Base-by-base conservation (phyloP, 2,113 vertebrate genomes). In the Trinectes maculatus region DNA sequence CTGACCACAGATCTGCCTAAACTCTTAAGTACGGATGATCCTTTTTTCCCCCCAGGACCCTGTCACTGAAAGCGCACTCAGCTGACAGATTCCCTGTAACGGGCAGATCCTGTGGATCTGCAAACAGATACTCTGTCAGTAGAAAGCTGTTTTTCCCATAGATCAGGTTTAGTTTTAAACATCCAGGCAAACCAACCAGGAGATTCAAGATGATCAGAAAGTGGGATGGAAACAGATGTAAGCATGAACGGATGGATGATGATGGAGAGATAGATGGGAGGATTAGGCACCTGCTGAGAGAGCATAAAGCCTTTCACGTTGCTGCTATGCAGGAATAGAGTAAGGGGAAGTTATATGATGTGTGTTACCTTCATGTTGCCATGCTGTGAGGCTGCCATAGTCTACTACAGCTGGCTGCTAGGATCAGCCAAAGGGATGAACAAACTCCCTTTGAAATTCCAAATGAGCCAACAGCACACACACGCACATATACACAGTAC, bases 31-130 rank as follows among this genome's bases (percentile, higher is more conserved):
- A 63, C 56, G 59, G 75, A 81, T 83, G 75, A 80, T 81, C 61
- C 66, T 74, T 76, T 47, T 34, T 34, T 44, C 12, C 22, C 22
- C 19, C 11, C 52, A 80, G 70, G n/a, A 69, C 33, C 57, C 66
- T 63, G 71, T 79, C 84, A 77, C 58, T 80, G 59, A 74, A 43
- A 83, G 63, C 60, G 51, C 71, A 73, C 59, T 73, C 64, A 28
- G 76, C 67, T 75, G 74, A 76, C 73, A 88, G 83, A 89, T 82
- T 85, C 49, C 46, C 74, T 71, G 87, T 70, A n/a, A 58, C 74
- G 81, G 84, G 85, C 82, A 81, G 79, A 80, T 62, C 75, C 62
- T 58, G 54, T 40, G 68, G 79, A 87, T 84, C 74, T 76, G 48
- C 56, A 64, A 53, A 63, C 70, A 66, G 72, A 84, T 81, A 83